These are phyloP conservation scores for Scylla paramamosain DNA, from an alignment of 1,140 invertebrate species.

Conservation along the genomic window DNA sequence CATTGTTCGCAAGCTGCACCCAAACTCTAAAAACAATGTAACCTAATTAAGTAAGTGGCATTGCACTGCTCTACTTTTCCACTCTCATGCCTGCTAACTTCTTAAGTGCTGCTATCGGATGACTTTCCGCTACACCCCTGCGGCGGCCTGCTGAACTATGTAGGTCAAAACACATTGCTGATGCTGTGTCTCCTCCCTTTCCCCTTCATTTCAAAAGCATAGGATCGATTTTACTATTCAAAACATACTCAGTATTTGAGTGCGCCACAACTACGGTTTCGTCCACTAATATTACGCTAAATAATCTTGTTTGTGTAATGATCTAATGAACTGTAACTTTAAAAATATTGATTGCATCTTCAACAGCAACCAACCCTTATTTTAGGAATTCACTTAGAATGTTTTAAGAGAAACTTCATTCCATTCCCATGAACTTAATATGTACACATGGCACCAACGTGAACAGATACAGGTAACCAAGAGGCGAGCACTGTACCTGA, in stretches of 20 bases:
- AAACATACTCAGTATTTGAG: not conserved
- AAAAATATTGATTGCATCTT: not conserved
- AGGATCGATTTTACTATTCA: not conserved
- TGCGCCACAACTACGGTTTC: not conserved
- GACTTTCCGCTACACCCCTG: not conserved
- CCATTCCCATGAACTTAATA: no score
- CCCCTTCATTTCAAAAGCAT: not conserved
- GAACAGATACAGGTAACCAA: no score
- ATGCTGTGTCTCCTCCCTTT: not conserved
- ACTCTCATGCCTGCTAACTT: not conserved
- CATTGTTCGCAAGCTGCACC: not conserved
- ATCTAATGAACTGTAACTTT: not conserved
- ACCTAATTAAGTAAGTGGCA: not conserved
- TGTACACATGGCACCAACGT: no score
- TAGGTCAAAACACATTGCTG: not conserved
- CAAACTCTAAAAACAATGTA: not conserved
- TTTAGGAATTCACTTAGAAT: no score
- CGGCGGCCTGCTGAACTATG: not conserved
- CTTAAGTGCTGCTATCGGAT: not conserved
- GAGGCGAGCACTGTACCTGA: conserved; percentile 52
- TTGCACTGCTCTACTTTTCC: not conserved
- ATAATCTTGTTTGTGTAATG: not conserved
- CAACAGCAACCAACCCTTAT: not conserved
- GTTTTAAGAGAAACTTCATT: no score
- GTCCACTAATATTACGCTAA: not conserved